Evolutionary conservation across 2,888 invertebrate genomes (phyloP).

Genomic region (Phasia obesa): DNA sequence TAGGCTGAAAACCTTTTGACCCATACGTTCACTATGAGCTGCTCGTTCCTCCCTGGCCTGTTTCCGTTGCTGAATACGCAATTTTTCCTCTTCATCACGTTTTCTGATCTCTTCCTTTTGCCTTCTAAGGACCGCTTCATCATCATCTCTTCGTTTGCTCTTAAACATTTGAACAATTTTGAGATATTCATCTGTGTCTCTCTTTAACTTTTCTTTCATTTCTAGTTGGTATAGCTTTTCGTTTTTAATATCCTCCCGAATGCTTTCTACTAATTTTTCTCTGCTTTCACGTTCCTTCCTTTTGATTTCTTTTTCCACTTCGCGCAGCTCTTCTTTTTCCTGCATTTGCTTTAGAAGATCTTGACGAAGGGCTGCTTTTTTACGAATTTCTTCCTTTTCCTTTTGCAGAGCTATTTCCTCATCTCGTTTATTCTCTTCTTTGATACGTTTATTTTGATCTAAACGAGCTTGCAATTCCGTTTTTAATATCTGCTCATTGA

Average conservation of each 20-base stretch:
- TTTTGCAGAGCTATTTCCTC: neutral
- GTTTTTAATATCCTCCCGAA: conserved; percentile 16
- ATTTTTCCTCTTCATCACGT: neutral
- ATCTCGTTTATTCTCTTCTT: conserved; percentile 7
- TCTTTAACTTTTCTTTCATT: neutral
- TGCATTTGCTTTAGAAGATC: conserved; percentile 47
- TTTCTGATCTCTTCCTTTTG: conserved; percentile 12
- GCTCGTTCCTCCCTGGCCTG: neutral
- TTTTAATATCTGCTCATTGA: neutral
- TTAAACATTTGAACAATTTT: neutral
- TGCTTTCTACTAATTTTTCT: neutral
- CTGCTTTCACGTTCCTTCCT: conserved; percentile 22
- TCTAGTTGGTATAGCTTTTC: neutral
- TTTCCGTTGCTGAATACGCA: conserved; percentile 8
- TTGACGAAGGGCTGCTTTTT: conserved; percentile 27
- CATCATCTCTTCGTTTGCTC: neutral
- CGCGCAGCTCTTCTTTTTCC: conserved; percentile 9
- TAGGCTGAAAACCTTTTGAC: conserved; percentile 4
- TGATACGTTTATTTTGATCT: conserved; percentile 11
- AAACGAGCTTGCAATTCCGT: neutral
- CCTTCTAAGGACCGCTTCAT: conserved; percentile 12
- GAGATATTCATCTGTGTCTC: conserved; percentile 15
- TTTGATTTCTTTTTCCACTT: conserved; percentile 7
- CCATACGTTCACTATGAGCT: conserved; percentile 34
- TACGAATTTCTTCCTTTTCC: neutral